Percentiles rank a stretch among this genome's conserved stretches.
These are phyloP conservation scores for Porites cylindrica DNA, from an alignment of 92 coral and sea anemone genomes.

Conservation along the genomic window DNA sequence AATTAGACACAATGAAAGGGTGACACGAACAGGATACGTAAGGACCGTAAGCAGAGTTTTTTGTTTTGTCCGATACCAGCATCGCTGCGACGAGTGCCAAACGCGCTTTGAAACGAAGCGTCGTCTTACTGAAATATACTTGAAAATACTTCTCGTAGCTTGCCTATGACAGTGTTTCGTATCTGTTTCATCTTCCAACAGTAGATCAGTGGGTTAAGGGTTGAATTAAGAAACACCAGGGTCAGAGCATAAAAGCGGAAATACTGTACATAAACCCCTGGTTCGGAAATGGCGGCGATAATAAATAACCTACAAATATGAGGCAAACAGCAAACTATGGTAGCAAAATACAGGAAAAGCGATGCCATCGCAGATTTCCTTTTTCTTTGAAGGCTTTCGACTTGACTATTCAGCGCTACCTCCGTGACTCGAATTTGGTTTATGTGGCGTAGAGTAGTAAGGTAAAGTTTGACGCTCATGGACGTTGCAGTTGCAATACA, in stretches of 20 bases:
- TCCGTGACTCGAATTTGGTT: neutral
- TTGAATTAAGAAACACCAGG: neutral
- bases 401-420: neutral
- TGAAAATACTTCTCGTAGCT: neutral
- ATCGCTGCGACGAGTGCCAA: no score
- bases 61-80: no score
- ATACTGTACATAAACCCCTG: neutral
- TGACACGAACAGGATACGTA: no score
- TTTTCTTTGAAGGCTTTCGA: neutral
- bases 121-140: neutral
- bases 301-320: neutral
- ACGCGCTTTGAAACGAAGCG: no score
- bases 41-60: no score
- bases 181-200: slow-evolving; percentile 4
- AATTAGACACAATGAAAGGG: no score
- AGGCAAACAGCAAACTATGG: neutral
- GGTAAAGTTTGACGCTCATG: neutral
- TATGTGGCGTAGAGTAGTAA: neutral
- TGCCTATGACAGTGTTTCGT: neutral
- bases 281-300: neutral
- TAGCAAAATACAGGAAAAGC: neutral
- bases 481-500: neutral
- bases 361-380: neutral
- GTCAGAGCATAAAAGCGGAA: neutral
- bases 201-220: neutral